A percentile compares a stretch with the other conserved stretches of the same genome.
Conservation (phyloP, 2,888 invertebrate genomes). For the Agriopis leucophaearia region DNA sequence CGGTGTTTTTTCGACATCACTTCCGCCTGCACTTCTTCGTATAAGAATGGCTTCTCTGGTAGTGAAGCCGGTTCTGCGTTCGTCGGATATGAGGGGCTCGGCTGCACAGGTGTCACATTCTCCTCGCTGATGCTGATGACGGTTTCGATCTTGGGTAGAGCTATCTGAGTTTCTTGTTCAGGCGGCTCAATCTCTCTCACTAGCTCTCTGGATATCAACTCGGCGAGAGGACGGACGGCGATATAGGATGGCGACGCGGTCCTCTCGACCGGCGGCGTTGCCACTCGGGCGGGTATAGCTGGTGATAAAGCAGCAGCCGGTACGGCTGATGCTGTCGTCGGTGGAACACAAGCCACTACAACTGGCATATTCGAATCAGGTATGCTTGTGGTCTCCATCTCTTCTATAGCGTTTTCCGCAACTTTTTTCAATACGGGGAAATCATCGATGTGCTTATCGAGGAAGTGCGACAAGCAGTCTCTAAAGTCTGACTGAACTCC, state of each 20-base stretch:
- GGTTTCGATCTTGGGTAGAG: constrained; percentile 80
- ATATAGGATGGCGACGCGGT: constrained; percentile 56
- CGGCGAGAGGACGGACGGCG: constrained; percentile 74
- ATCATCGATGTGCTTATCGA: constrained; percentile 77
- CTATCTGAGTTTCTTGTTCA: constrained; percentile 36
- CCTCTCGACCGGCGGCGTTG: constrained; percentile 35
- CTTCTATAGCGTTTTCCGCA: constrained; percentile 37
- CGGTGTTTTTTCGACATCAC: constrained; percentile 72
- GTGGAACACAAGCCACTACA: background rate
- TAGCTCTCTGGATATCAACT: constrained; percentile 62
- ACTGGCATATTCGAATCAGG: constrained; percentile 29
- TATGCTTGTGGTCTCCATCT: constrained; percentile 7
- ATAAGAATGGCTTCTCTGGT: constrained; percentile 53
- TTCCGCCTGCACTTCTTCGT: constrained; percentile 71
- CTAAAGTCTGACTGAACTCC: constrained; percentile 65
- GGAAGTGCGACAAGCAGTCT: constrained; percentile 76
- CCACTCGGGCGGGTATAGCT: constrained; percentile 12
- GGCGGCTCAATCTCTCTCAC: constrained; percentile 22
- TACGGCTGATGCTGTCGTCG: background rate
- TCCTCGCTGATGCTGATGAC: constrained; percentile 81
- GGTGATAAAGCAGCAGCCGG: constrained; percentile 4
- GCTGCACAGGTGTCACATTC: constrained; percentile 45
- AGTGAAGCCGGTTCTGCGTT: constrained; percentile 39
- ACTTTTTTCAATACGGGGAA: constrained; percentile 65
- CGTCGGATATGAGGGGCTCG: constrained; percentile 52